Base-by-base conservation (phyloP, 2,888 invertebrate species). In the Ypsolopha sequella region DNA sequence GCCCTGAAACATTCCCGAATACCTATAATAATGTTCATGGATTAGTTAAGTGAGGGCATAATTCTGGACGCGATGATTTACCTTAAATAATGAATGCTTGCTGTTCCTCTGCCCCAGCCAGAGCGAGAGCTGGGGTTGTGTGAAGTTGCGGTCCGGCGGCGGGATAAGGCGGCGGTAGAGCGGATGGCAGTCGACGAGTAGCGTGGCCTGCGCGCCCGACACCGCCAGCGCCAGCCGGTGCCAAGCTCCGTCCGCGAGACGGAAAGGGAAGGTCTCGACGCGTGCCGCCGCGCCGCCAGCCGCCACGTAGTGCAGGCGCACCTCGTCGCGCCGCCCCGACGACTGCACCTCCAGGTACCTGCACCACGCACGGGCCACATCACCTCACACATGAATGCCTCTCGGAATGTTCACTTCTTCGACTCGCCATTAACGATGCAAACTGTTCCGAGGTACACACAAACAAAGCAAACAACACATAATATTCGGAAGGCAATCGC, bases 301-400 rank as follows among this genome's bases (percentile, higher is more conserved):
- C 64, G 91, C 90, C 76, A 91, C 91, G 81, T 95, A 95, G 84
- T 94, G 94, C 73, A 95, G 88, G 62, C 95, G 91, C 70, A 95
- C 91, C 84, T 96, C 95, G 80, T 95, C 93, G 68, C 92, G 92
- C 58, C 95, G 90, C 61, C 95, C 95, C 82, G 94, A 95, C 73
- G 95, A 95, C 88, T 96, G 95, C 82, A 96, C 89, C 89, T 96
- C 95, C 88, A 96, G 89, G 88, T 94, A 95, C 89, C 95, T 94
- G 87, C 66, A 74, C 71, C 69, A 62, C 66, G 61, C 66, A 63
- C 65, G 62, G 38, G 44, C 34, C 54, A 56, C 36, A 13, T 43
- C 41, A 36, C 13, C 36, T 36, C 52, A 46, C 46, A 41, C 44
- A 41, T 53, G 34, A 35, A 43, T 54, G 49, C 48, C 38, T 11